Base-by-base conservation (phyloP, 2,888 invertebrate genomes). In the Pyrgus malvae region DNA sequence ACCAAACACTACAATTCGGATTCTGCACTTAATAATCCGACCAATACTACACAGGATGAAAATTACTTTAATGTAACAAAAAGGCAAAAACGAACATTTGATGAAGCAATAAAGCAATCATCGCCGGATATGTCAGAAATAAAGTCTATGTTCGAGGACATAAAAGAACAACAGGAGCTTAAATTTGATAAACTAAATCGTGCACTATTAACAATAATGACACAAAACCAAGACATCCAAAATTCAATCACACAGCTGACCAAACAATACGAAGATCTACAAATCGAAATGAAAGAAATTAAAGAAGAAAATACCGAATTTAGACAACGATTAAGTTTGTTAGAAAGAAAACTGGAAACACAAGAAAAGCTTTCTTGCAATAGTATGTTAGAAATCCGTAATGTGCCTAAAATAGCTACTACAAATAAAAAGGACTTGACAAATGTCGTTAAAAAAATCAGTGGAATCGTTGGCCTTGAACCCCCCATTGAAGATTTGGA, bases 341-440 rank as follows among this genome's bases (percentile, higher is more conserved):
- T 46, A 2, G 35, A 46, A 35, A 35, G n/a, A 8, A 25, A 25
- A 8, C 11, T 46, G 1, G 35, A 46, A 4, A n/a, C 3, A 0
- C 12, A 14, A 3, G 46, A 46, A 6, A 37, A 27, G 17, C 21
- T 37, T 6, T 11, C 11, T 7, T 48, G 25, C n/a, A n/a, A n/a
- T 5, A 7, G 37, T 1, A 11, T 4, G 5, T 29, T 55, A 1
- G 55, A 55, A 37, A 29, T 49, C 4, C 33, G 49, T 8, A 55
- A 49, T 37, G 5, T 55, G 2, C 48, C 42, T 0, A 27, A 9
- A 8, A 37, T 14, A 9, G 14, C 7, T 0, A 37, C 14, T n/a
- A 11, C 60, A 51, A 56, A 58, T 27, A 62, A 60, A 48, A 17
- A 35, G 5, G 7, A 11, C 1, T 27, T 62, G 1, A 27, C 31